Evolutionary conservation across 2,888 invertebrate genomes (phyloP).

Genomic region (Chymomyza fuscimana): DNA sequence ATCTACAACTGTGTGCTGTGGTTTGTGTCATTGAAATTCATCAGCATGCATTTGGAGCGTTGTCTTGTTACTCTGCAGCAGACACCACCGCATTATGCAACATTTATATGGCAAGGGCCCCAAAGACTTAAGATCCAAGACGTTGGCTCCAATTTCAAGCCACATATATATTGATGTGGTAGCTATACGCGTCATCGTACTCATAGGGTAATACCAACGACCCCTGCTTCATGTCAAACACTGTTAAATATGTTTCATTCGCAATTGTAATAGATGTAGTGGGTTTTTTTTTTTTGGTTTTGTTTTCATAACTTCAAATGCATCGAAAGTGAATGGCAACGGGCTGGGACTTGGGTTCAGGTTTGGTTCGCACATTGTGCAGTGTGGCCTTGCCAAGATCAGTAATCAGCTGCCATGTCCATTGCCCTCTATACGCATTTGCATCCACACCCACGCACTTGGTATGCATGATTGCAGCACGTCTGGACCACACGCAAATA

Average conservation of each 20-base stretch:
- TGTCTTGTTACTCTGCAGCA: background rate
- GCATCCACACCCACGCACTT: background rate
- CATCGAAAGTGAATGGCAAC: constrained; percentile 31
- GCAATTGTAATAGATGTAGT: background rate
- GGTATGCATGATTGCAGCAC: background rate
- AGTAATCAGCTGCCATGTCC: constrained; percentile 3
- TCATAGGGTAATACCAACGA: background rate
- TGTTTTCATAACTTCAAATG: background rate
- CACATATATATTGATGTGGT: background rate
- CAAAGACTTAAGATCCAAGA: background rate
- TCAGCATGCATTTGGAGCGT: background rate
- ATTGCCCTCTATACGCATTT: background rate
- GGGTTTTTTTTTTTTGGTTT: background rate
- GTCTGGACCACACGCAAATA: background rate
- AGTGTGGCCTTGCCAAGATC: background rate
- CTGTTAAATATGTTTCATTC: background rate
- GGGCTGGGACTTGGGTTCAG: background rate
- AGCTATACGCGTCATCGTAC: background rate
- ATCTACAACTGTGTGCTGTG: background rate
- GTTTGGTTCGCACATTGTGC: background rate
- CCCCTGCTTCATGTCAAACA: background rate
- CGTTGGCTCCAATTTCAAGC: constrained; percentile 6
- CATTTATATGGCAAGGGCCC: background rate
- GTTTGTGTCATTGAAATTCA: constrained; percentile 17
- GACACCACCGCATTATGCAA: background rate